Evolutionary conservation across 2,113 vertebrate species (phyloP).

Genomic region (Nothocercus julius): DNA sequence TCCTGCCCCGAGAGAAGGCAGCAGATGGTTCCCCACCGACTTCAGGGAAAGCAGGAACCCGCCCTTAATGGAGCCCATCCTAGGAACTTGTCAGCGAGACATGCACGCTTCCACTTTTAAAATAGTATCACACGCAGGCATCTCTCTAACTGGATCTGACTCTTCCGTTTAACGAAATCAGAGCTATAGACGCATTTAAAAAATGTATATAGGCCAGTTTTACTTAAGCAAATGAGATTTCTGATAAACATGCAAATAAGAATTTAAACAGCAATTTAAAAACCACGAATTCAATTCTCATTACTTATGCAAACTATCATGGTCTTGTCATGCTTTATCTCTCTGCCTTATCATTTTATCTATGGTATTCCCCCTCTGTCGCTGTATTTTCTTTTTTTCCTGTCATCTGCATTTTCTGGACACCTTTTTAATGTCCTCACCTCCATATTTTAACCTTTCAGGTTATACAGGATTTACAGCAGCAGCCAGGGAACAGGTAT

Average conservation of each 20-base stretch:
- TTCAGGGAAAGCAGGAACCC: neutral
- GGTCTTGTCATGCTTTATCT: slow-evolving; percentile 62
- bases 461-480: slow-evolving; percentile 15
- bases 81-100: neutral
- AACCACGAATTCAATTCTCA: slow-evolving; percentile 54
- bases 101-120: neutral
- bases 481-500: neutral
- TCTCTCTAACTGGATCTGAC: neutral
- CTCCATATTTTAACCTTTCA: slow-evolving; percentile 50
- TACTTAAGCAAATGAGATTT: slow-evolving; percentile 70
- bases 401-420: slow-evolving; percentile 71
- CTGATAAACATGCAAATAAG: slow-evolving; percentile 70
- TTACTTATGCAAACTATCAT: slow-evolving; percentile 65
- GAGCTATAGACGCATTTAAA: neutral
- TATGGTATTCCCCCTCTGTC: slow-evolving; percentile 56
- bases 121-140: neutral
- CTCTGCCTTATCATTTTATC: slow-evolving; percentile 67
- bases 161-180: slow-evolving; percentile 35
- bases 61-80: neutral
- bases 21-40: neutral
- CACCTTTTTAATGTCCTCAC: slow-evolving; percentile 30
- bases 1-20: neutral
- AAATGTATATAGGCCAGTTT: slow-evolving; percentile 65
- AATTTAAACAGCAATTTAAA: slow-evolving; percentile 73
- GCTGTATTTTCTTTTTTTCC: slow-evolving; percentile 42